Evolutionary conservation across 2,113 vertebrate species (phyloP).

Genomic region (Nothoprocta perdicaria): DNA sequence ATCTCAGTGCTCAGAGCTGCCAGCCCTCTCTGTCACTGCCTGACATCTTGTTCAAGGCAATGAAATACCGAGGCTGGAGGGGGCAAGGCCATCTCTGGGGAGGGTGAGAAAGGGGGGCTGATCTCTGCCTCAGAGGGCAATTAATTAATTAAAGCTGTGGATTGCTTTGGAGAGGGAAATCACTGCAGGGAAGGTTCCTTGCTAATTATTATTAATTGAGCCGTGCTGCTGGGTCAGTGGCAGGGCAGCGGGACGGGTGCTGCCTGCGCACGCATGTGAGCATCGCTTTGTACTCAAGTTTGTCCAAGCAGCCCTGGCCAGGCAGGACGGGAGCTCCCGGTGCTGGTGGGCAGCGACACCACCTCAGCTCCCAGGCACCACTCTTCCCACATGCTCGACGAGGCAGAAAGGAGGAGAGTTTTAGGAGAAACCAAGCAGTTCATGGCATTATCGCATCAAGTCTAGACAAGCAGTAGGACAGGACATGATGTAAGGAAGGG

Average conservation of each 20-base stretch:
- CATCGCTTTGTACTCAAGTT: background rate
- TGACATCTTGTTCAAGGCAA: background rate
- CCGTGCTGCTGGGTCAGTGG: constrained; percentile 24
- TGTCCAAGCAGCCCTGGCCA: background rate
- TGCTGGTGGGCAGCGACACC: background rate
- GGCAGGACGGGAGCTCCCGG: background rate
- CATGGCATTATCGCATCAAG: background rate
- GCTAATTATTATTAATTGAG: constrained; percentile 44
- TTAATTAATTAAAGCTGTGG: background rate
- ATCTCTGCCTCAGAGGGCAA: background rate
- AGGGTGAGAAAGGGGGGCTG: background rate
- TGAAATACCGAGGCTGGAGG: background rate
- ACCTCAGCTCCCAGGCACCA: background rate
- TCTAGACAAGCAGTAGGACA: no score
- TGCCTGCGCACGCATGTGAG: accelerated
- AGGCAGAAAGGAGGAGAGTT: background rate
- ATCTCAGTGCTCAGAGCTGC: background rate
- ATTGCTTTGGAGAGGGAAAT: constrained; percentile 14
- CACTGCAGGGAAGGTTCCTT: constrained; percentile 1
- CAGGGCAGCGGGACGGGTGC: background rate
- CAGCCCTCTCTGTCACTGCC: background rate
- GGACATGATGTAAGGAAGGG: accelerated
- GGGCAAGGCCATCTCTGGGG: background rate
- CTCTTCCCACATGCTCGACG: accelerated
- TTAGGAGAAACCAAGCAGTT: accelerated